Percentiles rank a stretch among this genome's conserved stretches.
Evolutionary conservation across 2,113 vertebrate species (phyloP).

Genomic region (Otus sunia): DNA sequence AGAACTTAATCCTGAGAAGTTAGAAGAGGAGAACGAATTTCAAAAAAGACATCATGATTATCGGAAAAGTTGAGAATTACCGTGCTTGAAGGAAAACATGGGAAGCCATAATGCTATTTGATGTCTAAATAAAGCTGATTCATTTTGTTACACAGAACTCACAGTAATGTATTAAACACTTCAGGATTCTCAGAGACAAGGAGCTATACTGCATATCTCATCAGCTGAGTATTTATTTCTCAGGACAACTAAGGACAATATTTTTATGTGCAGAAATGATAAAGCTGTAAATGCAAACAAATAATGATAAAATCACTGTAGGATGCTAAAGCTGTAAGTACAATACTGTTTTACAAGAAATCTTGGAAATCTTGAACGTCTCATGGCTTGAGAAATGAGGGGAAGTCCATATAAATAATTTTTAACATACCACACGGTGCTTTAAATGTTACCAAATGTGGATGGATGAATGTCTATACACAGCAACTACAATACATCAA

Average conservation of each 20-base stretch:
- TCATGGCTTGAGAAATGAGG: constrained; percentile 1
- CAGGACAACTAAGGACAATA: background rate
- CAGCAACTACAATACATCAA: background rate
- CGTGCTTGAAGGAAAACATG: background rate
- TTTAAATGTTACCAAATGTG: background rate
- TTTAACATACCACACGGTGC: background rate
- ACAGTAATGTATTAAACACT: background rate
- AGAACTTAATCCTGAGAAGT: background rate
- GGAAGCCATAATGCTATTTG: background rate
- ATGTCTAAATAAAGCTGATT: background rate
- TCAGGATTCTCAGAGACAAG: background rate
- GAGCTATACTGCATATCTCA: background rate
- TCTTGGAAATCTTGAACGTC: background rate
- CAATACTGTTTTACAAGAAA: background rate
- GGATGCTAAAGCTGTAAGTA: background rate
- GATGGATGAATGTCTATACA: background rate
- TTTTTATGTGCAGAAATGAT: background rate
- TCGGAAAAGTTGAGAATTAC: background rate
- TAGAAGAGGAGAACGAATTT: background rate
- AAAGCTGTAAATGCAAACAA: constrained; percentile 16
- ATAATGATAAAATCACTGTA: background rate
- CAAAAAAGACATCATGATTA: background rate
- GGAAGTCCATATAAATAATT: background rate
- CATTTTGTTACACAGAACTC: background rate
- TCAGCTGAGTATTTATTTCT: constrained; percentile 22